Percentiles rank a stretch among this genome's conserved stretches.
Conservation (phyloP, 92 coral and sea anemone genomes). For the Epizoanthus scotinus region DNA sequence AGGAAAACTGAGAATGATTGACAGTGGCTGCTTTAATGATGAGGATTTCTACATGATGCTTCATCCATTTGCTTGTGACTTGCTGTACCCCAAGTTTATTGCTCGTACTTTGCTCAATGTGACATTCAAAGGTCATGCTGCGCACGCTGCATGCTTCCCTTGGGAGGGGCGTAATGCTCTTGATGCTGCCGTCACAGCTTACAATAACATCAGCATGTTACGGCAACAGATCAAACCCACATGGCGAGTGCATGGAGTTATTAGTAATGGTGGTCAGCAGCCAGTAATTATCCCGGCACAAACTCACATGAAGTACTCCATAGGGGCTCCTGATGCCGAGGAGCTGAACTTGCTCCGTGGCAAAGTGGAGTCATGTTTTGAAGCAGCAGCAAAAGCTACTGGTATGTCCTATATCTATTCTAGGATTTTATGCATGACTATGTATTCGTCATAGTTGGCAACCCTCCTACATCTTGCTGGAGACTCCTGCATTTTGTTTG, state of each 20-base stretch:
- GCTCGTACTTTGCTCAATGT: slow-evolving; percentile 44
- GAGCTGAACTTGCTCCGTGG: slow-evolving; percentile 49
- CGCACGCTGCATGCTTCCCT: slow-evolving; percentile 92
- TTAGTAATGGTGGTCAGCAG: slow-evolving; percentile 65
- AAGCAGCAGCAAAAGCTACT: slow-evolving; percentile 80
- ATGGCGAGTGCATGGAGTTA: slow-evolving; percentile 77
- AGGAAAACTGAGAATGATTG: slow-evolving; percentile 78
- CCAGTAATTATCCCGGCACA: slow-evolving; percentile 74
- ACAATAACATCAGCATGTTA: slow-evolving; percentile 58
- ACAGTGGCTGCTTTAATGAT: slow-evolving; percentile 77
- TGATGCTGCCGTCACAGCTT: slow-evolving; percentile 79
- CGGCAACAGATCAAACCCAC: slow-evolving; percentile 85
- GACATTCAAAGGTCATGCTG: slow-evolving; percentile 69
- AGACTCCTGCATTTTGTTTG: too few species aligned
- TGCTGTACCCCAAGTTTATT: slow-evolving; percentile 48
- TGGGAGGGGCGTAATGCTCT: slow-evolving; percentile 87
- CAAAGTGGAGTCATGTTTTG: slow-evolving; percentile 61
- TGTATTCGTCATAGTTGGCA: too few species aligned
- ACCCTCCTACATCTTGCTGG: too few species aligned
- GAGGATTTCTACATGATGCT: slow-evolving; percentile 88
- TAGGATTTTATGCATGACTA: too few species aligned
- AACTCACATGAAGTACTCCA: slow-evolving; percentile 38
- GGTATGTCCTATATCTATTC: slow-evolving; percentile 37
- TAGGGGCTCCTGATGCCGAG: slow-evolving; percentile 60
- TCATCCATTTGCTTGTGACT: slow-evolving; percentile 67